Base-by-base conservation (phyloP, 2,113 vertebrate genomes). In the Pteropus alecto region DNA sequence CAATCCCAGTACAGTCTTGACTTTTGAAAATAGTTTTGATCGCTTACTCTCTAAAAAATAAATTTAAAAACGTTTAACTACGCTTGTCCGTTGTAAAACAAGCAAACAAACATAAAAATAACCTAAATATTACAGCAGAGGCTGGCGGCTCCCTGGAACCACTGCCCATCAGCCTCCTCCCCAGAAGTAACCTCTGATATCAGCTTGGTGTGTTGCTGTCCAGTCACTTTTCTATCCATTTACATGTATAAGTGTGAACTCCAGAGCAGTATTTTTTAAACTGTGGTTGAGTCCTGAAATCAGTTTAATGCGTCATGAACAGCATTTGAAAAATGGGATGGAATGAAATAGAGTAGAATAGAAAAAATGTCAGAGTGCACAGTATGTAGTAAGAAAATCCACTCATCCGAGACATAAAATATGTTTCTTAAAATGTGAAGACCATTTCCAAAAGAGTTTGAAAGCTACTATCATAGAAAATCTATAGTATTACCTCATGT, bases 11-110 rank as follows among this genome's bases (percentile, higher is more conserved):
- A 94, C 93, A 51, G 73, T 16, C 10, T 74, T 76, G 30, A 48
- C 61, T 77, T 95, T 61, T 38, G 3, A 60, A 96, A 96, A 71
- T 22, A 95, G 21, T 33, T 90, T 60, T 77, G 46, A 61, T 87
- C n/a, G 19, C 15, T 95, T 70, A 83, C 12, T 41, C 12, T 60
- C 54, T 73, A 90, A 90, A 94, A 87, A 60, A 28, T 13, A 46
- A 71, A 86, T 18, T 73, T 30, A 7, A 87, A 87, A 90, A 87
- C 61, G n/a, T 94, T 60, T 77, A 73, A 18, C 74, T 86, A 30
- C 2, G 15, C 7, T 30, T 58, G n/a, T 0, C 16, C 19, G 70
- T 65, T 19, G 12, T 58, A 87, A 92, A 95, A 73, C 14, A 90
- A 83, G 65, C 9, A 87, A 70, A 51, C 5, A 78, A 83, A 16